Conservation (phyloP, 2,888 invertebrate species). For the Cinara cedri region DNA sequence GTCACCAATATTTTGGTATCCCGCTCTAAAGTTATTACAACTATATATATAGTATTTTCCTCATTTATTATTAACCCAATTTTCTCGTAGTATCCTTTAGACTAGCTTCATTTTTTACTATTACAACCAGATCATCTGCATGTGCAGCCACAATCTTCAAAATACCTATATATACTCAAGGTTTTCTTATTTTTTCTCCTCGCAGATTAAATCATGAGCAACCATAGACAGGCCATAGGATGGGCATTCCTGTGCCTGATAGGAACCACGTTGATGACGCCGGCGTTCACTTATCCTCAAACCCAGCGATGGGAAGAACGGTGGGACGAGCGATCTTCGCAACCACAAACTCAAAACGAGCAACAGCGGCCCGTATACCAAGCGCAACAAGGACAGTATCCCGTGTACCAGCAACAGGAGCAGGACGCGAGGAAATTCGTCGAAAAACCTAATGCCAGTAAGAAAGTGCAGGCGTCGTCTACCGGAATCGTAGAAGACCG, state of each 20-base stretch:
- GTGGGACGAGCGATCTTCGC: slow-evolving; percentile 10
- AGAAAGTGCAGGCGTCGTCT: slow-evolving; percentile 75
- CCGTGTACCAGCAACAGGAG: slow-evolving; percentile 50
- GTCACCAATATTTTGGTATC: too few species aligned
- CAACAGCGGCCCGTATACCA: slow-evolving; percentile 32
- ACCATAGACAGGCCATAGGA: slow-evolving; percentile 52
- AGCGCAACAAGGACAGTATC: slow-evolving; percentile 41
- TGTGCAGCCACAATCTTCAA: too few species aligned
- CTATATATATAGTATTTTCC: too few species aligned
- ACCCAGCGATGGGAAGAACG: not conserved
- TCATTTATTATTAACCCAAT: too few species aligned
- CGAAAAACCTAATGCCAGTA: slow-evolving; percentile 86
- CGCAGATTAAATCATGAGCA: slow-evolving; percentile 44
- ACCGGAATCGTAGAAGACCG: slow-evolving; percentile 60
- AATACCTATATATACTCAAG: too few species aligned
- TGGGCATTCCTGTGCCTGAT: slow-evolving; percentile 56
- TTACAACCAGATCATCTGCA: too few species aligned
- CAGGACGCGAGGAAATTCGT: slow-evolving; percentile 79
- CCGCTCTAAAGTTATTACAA: too few species aligned
- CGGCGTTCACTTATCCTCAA: slow-evolving; percentile 45
- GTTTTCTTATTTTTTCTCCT: too few species aligned
- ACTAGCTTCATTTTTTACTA: too few species aligned
- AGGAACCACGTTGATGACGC: slow-evolving; percentile 44
- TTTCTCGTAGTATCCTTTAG: too few species aligned
- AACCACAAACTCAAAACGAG: slow-evolving; percentile 3